These are phyloP conservation scores for Chelon auratus DNA, from an alignment of 2,797 vertebrate genomes.

Conservation along the genomic window DNA sequence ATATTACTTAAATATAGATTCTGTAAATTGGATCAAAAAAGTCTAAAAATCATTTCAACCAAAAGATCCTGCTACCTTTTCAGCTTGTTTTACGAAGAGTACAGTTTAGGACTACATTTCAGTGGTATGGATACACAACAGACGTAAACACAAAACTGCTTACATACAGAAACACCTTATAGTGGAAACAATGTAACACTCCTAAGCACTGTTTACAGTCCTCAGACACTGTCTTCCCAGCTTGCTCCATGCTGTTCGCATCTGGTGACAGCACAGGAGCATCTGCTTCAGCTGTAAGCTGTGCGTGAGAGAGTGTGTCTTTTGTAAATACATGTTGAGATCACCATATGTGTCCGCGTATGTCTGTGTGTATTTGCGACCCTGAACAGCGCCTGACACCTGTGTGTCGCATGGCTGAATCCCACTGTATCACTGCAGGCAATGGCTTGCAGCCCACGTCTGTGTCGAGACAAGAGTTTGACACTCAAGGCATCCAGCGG, in stretches of 20 bases:
- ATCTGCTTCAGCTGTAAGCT: constrained; percentile 63
- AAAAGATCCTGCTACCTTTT: not conserved
- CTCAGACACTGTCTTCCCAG: constrained; percentile 31
- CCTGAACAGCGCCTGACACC: constrained; percentile 58
- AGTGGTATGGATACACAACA: no score
- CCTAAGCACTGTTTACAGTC: constrained; percentile 35
- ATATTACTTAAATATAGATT: no score
- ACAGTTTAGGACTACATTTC: not conserved
- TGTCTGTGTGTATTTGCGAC: constrained; percentile 56
- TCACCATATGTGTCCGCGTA: constrained; percentile 28
- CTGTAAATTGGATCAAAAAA: no score
- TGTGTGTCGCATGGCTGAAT: constrained; percentile 60
- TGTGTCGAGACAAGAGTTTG: constrained; percentile 56
- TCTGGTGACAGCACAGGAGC: constrained; percentile 60
- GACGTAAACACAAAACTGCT: constrained; percentile 4
- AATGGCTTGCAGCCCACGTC: constrained; percentile 59
- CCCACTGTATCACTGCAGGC: constrained; percentile 52
- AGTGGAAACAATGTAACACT: not conserved
- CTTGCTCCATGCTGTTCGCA: constrained; percentile 51
- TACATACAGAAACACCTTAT: not conserved
- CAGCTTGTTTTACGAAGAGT: not conserved
- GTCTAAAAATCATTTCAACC: not conserved
- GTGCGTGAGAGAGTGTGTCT: constrained; percentile 13
- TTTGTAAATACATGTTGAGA: constrained; percentile 40
- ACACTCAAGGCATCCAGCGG: constrained; percentile 28